Evolutionary conservation across 1,140 invertebrate genomes (phyloP), one percentile per base, ranked within the genome.

Genomic region (Drosophila takahashii): DNA sequence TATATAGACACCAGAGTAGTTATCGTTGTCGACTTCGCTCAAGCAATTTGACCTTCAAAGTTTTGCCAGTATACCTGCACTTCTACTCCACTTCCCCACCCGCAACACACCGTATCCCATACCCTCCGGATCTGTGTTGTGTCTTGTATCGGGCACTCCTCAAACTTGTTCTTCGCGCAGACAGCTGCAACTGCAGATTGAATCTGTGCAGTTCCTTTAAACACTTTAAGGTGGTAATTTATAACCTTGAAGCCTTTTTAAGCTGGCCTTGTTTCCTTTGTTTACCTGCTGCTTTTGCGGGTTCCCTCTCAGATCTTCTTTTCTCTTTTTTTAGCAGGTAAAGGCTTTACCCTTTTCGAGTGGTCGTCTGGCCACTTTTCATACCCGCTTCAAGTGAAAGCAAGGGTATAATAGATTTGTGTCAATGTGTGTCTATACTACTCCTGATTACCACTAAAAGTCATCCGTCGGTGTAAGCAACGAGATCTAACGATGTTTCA

Each of bases 191-290:
- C 45, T 59, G 29, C 26, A 27, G 41, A 32, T 32, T 61, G 56
- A 47, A 57, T 53, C 26, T n/a, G 62, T 22, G 41, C 48, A 76
- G 73, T 81, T 86, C 78, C 81, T 85, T 61, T 32, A 54, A 72
- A 56, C 60, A 58, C 42, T 77, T 75, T 39, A 57, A 58, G 57
- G 54, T 60, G 71, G 54, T 79, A 78, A 81, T 81, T 87, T 76
- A 76, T 74, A 90, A 84, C 84, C 85, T 89, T 87, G 79, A 90
- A 89, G 74, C 77, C 80, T 64, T 84, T 74, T 79, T 60, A 13
- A 41, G 57, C 70, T 89, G 85, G 72, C 84, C 84, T 89, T 89
- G 44, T 44, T 47, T 41, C 50, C 50, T 75, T 50, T 47, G 44
- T 64, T 58, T 58, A 77, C 62, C 59, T 71, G 71, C 37, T 41